phyloP scores from a whole-genome alignment of 92 coral and sea anemone species.

The Phenganax stokvisi region DNA sequence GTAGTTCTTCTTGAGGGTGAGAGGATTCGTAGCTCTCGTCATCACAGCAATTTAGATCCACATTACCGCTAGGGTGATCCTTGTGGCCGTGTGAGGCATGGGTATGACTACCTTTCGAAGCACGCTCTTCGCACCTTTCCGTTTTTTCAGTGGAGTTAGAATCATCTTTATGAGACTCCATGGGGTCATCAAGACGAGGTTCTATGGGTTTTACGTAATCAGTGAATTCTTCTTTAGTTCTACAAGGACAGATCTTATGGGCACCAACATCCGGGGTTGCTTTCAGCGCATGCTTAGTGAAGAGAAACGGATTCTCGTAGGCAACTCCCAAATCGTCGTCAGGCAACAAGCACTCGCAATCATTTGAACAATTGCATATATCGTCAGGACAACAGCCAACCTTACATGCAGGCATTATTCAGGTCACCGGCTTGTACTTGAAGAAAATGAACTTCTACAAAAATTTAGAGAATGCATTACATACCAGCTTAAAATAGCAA shows the following conservation, averaged over 20 bases:
- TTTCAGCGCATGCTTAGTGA: background rate
- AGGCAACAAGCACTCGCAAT: slow-evolving; percentile 33
- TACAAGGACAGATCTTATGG: slow-evolving; percentile 21
- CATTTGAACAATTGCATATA: slow-evolving; percentile 21
- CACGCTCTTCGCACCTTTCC: background rate
- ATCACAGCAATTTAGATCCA: background rate
- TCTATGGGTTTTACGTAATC: slow-evolving; percentile 3
- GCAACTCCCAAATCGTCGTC: background rate
- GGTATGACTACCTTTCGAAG: background rate
- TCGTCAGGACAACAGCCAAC: slow-evolving; percentile 34
- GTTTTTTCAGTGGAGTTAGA: background rate
- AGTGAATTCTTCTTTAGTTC: slow-evolving; percentile 16
- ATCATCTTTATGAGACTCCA: background rate
- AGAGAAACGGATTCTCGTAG: slow-evolving; percentile 21
- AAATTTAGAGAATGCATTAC: no score
- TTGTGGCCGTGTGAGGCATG: slow-evolving; percentile 9
- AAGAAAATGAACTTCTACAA: no score
- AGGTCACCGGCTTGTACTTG: background rate
- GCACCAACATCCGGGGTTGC: background rate
- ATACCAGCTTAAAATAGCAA: no score
- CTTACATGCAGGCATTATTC: slow-evolving; percentile 24
- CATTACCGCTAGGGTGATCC: background rate
- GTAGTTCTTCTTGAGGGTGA: no score
- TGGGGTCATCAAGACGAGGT: background rate
- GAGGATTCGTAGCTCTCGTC: background rate